Base-by-base conservation (phyloP, 2,113 vertebrate genomes). In the Noctilio leporinus region DNA sequence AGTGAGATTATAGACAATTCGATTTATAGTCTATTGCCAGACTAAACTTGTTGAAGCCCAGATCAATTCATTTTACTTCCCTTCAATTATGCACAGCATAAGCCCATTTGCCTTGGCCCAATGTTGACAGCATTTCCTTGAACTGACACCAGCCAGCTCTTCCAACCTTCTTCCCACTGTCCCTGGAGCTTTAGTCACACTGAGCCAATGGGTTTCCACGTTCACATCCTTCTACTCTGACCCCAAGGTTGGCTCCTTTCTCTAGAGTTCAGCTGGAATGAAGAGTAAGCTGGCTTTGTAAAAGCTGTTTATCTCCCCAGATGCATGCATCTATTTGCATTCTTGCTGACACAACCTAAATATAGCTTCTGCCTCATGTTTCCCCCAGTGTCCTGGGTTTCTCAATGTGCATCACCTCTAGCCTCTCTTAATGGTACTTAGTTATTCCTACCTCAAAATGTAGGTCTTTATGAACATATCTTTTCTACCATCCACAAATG, bases 321-420 rank as follows among this genome's bases (percentile, higher is more conserved):
- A 24, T n/a, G 26, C 30, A 53, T 1, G 20, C 0, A 0, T 43
- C 28, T 70, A 10, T 16, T 3, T 5, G 15, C 6, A 11, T 76
- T 16, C 33, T 92, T 73, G n/a, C 12, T 92, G 40, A 73, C 35
- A 38, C 5, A 70, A 14, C 35, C 26, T 47, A 51, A 67, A 53
- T 2, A 65, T 0, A 78, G 7, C 7, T 51, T 57, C 43, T 64
- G 17, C 28, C 1, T 0, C 11, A 3, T 43, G 15, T 49, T 55
- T 93, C 33, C 69, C 53, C 5, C 14, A 35, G 9, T 0, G 38
- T 24, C 33, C 9, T 19, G 12, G 30, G 3, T 30, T 78, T 55
- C 40, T 57, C 38, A 33, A 12, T 0, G 4, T 20, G 59, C 24
- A 65, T 83, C 3, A 17, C 35, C 51, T 19, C 22, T 49, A 83